Percentiles rank a stretch among this genome's conserved stretches.
Evolutionary conservation across 2,888 invertebrate genomes (phyloP).

Genomic region (Drosophila emarginata): DNA sequence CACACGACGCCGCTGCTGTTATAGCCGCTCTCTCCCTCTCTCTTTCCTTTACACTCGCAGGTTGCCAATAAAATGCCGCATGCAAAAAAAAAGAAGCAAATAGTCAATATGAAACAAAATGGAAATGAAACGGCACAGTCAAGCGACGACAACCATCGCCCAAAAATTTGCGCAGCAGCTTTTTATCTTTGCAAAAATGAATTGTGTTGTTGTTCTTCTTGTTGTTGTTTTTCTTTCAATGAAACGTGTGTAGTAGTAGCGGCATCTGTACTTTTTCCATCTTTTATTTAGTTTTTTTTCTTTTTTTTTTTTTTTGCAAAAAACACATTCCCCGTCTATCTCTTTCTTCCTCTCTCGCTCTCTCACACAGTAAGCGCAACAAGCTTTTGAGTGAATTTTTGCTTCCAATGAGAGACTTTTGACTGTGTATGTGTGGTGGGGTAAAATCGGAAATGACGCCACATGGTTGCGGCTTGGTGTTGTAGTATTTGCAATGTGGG

Average conservation of each 20-base stretch:
- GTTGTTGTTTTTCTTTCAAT: constrained; percentile 63
- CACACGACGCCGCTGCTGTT: constrained; percentile 25
- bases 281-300: constrained; percentile 21
- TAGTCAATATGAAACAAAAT: constrained; percentile 38
- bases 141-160: constrained; percentile 73
- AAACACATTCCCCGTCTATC: constrained; percentile 1
- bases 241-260: constrained; percentile 71
- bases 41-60: constrained; percentile 52
- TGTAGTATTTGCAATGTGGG: constrained; percentile 41
- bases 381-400: constrained; percentile 71
- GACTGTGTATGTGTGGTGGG: constrained; percentile 37
- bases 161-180: constrained; percentile 78
- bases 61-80: constrained; percentile 66
- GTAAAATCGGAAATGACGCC: constrained; percentile 74
- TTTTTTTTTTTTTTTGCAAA: constrained; percentile 4
- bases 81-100: constrained; percentile 63
- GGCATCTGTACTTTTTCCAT: constrained; percentile 71
- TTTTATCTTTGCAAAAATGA: constrained; percentile 51
- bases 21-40: not conserved
- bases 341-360: constrained; percentile 16
- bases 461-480: constrained; percentile 39
- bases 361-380: constrained; percentile 58
- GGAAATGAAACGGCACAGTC: constrained; percentile 10
- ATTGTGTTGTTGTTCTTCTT: constrained; percentile 37
- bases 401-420: constrained; percentile 20